Percentiles rank a stretch among this genome's conserved stretches.
Evolutionary conservation across 2,113 vertebrate genomes (phyloP).

Genomic region (Isurus oxyrinchus): DNA sequence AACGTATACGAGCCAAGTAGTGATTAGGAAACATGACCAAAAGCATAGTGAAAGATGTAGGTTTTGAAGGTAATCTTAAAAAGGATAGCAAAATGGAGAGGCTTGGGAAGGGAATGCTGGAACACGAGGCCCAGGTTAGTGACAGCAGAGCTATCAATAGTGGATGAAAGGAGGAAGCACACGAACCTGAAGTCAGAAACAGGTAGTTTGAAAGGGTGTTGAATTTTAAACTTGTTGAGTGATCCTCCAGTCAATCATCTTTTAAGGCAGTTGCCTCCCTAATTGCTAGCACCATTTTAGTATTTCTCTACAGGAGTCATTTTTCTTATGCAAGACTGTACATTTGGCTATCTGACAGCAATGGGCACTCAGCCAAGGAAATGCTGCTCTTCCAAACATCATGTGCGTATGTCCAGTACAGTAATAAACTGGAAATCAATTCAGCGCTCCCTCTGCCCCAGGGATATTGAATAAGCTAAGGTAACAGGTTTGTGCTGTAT

Average conservation of each 20-base stretch:
- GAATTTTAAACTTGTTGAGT: background rate
- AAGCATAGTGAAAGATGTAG: background rate
- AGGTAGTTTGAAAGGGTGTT: background rate
- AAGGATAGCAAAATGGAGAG: background rate
- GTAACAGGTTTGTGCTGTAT: background rate
- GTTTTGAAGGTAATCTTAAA: background rate
- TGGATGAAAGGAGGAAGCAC: background rate
- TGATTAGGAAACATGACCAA: background rate
- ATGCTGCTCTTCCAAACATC: background rate
- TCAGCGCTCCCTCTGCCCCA: background rate
- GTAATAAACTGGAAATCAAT: background rate
- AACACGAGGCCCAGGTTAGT: background rate
- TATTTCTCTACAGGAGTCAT: background rate
- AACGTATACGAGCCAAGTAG: background rate
- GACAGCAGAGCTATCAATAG: background rate
- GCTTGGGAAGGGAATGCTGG: background rate
- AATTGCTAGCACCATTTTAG: background rate
- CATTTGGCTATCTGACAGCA: background rate
- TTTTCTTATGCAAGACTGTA: background rate
- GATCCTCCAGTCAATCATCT: background rate
- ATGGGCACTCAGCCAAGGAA: background rate
- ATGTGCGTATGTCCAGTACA: too few relatives aligned
- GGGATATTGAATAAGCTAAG: background rate
- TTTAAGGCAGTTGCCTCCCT: background rate
- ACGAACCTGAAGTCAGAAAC: background rate